These are phyloP conservation scores for Grus americana DNA, from an alignment of 2,113 vertebrate species.

Conservation along the genomic window DNA sequence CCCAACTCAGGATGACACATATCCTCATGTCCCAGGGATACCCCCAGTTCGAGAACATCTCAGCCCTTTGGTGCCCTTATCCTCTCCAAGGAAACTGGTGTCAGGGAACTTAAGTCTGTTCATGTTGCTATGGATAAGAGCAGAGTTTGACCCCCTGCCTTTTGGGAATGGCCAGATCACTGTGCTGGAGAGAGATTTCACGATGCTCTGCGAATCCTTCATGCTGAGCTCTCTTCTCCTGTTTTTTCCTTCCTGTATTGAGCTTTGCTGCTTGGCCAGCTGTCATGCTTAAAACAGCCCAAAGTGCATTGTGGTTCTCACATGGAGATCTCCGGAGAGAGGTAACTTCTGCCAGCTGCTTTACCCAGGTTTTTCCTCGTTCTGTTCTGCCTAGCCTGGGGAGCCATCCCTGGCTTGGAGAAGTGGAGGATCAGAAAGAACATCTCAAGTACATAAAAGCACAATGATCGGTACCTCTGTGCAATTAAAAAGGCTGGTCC, in stretches of 20 bases:
- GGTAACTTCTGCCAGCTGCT: not conserved
- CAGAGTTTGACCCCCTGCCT: not conserved
- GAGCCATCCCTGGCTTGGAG: not conserved
- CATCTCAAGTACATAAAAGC: conserved; percentile 10
- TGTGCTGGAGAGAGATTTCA: not conserved
- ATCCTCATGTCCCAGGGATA: not conserved
- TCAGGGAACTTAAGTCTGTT: not conserved
- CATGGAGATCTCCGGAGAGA: not conserved
- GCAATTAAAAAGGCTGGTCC: not conserved
- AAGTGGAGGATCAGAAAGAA: not conserved
- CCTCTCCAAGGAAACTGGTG: not conserved
- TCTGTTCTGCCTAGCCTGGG: not conserved
- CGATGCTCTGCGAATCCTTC: not conserved
- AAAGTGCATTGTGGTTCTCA: not conserved
- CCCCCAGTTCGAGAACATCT: not conserved
- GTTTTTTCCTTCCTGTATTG: not conserved
- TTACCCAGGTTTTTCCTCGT: not conserved
- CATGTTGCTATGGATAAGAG: not conserved
- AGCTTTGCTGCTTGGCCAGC: conserved; percentile 27
- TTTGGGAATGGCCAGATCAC: not conserved
- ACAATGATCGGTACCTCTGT: not conserved
- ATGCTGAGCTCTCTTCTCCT: not conserved
- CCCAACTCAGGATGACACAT: not conserved
- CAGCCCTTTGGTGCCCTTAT: not conserved
- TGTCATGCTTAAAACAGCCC: conserved; percentile 19